Base-by-base conservation (phyloP, 1,140 invertebrate genomes). In the Pseudobourletiella spinata region DNA sequence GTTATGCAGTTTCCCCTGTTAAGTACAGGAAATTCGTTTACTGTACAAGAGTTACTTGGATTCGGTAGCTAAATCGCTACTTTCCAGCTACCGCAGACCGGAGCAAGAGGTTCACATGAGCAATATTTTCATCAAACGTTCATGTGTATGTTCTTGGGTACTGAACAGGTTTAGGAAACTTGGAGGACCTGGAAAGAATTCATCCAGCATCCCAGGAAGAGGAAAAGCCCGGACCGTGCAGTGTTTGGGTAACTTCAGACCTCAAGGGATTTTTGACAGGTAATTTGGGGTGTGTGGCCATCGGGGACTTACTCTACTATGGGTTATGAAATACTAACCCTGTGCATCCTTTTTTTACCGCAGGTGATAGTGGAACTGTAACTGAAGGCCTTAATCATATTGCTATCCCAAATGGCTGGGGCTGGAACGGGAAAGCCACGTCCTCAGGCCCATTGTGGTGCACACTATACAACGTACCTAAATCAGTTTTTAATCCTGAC, bases 391-490 rank as follows among this genome's bases (percentile, higher is more conserved):
- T 89, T 25, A 82, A 79, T 59, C 87, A 87, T 72, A 74, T 88
- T n/a, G 85, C 85, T 35, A 89, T 90, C 57, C 87, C 88, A 1
- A 79, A 83, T 42, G 86, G 86, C 11, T 90, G 88, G 88, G 79
- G 79, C 18, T 88, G 86, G 86, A 86, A 86, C 32, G 88, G 88
- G 1, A 77, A 83, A 8, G 85, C 82, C 1, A 86, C 84, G 25
- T 80, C 81, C 50, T 83, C 83, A 73, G 86, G 82, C 72, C 87
- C 87, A 15, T 74, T 88, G 2, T 89, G 84, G 84, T 80, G 79
- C 39, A 78, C 79, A 62, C 64, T 80, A 14, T 75, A 72, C 42
- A 61, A 61, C n/a, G 32, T 39, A n/a, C 32, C 32, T 11, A 39
- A n/a, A 39, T 39, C 32, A 39, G 32, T 39, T 39, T 39, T 39